phyloP scores from a whole-genome alignment of 2,888 invertebrate genomes.

The Embidobia sp. region DNA sequence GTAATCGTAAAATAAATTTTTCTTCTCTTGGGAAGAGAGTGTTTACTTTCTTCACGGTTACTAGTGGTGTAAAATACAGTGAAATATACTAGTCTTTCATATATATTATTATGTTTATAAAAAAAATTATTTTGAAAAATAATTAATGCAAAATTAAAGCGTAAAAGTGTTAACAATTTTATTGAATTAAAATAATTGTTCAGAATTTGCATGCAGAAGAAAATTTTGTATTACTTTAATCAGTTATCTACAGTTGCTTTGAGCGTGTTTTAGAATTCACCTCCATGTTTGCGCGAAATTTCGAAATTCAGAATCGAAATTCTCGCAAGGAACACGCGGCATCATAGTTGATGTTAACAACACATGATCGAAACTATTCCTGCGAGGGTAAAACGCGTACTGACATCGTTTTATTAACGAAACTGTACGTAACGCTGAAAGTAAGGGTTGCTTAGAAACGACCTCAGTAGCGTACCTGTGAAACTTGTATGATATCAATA shows the following conservation, averaged over 20 bases:
- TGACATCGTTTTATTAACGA: conserved; percentile 71
- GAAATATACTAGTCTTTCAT: too few relatives aligned
- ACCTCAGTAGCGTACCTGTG: conserved; percentile 69
- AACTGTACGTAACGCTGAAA: conserved; percentile 64
- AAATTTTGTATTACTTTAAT: conserved; percentile 20
- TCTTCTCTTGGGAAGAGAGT: too few relatives aligned
- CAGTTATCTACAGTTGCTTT: conserved; percentile 8
- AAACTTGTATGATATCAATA: conserved; percentile 43
- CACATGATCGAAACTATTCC: conserved; percentile 68
- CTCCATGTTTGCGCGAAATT: conserved; percentile 42
- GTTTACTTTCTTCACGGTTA: too few relatives aligned
- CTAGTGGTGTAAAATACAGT: too few relatives aligned
- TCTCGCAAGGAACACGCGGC: conserved; percentile 64
- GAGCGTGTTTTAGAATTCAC: conserved; percentile 9
- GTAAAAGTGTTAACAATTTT: too few relatives aligned
- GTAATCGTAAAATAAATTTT: too few relatives aligned
- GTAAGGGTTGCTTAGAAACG: conserved; percentile 77
- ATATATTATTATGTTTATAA: too few relatives aligned
- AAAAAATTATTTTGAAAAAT: too few relatives aligned
- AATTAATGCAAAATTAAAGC: too few relatives aligned
- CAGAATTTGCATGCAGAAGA: neutral
- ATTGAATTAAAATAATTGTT: conserved; percentile 12
- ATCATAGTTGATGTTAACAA: conserved; percentile 19
- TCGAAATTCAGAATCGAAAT: conserved; percentile 50
- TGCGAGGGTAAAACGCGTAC: conserved; percentile 73